Evolutionary conservation across 2,888 invertebrate genomes (phyloP), one percentile per base, ranked within the genome.

Genomic region (Thereva nobilitata): DNA sequence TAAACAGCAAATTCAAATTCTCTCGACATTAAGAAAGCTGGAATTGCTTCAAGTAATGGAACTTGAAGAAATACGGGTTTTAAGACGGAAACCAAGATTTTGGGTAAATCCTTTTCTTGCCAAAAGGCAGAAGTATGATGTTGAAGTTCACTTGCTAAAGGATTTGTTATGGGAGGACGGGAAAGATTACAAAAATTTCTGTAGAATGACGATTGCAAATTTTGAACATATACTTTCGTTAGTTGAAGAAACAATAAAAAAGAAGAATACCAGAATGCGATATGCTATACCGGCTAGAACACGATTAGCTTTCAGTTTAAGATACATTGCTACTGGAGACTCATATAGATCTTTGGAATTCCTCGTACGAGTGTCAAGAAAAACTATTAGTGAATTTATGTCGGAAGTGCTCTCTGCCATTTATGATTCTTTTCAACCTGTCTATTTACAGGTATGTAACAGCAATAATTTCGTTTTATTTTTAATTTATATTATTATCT

Each of bases 291-390:
- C 54, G n/a, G 38, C 55, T 8, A 45, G 38, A 53, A n/a, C 35
- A 4, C 47, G 59, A n/a, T n/a, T 47, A 52, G 59, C 64, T 9
- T 52, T 66, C 42, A 40, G 10, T 0, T 49, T 64, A 37, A 63
- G 65, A 9, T 70, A 66, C 35, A 67, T 63, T 23, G 64, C 57
- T 10, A 67, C 70, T 3, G 68, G 70, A 8, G 67, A 69, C 45
- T 70, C 67, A 8, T 70, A 63, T 49, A 42, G 64, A 40, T 67
- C 68, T 9, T 59, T 68, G 7, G 67, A 67, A 49, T 59, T 54
- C 34, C 37, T 70, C 8, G 9, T 49, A 0, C 12, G 59, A 6
- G 56, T 68, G 9, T 70, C 56, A 12, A 35, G 47, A 44, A 70
- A 66, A 49, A 67, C 70, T 9, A 70, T 70, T n/a, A 44, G 64